Evolutionary conservation across 2,113 vertebrate species (phyloP).

Genomic region (Phoenicopterus ruber): DNA sequence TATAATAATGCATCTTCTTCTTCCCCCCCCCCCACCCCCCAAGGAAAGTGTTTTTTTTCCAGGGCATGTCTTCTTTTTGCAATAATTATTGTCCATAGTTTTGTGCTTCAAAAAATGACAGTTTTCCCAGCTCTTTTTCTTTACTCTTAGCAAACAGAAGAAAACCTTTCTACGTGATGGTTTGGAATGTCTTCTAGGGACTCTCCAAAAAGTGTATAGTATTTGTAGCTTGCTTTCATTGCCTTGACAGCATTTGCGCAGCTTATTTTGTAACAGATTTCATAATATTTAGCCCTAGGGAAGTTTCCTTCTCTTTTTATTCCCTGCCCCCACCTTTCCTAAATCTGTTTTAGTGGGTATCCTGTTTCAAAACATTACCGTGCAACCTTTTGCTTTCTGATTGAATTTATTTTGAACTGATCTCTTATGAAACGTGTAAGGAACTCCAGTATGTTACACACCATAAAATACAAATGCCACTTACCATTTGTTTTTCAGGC

Average conservation of each 20-base stretch:
- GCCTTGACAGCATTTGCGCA: neutral
- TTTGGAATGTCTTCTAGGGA: constrained; percentile 14
- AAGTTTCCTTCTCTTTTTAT: constrained; percentile 11
- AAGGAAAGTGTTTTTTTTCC: neutral
- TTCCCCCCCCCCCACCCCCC: neutral
- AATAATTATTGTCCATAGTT: neutral
- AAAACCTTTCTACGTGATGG: neutral
- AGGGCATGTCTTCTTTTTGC: constrained; percentile 7
- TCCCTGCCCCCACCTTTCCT: neutral
- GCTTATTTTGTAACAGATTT: neutral
- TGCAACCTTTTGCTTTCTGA: neutral
- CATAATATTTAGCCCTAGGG: neutral
- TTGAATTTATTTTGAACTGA: neutral
- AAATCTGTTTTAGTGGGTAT: neutral
- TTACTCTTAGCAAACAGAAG: neutral
- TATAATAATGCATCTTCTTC: neutral
- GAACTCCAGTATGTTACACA: neutral
- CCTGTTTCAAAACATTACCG: neutral
- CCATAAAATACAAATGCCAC: neutral
- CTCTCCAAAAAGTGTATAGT: neutral
- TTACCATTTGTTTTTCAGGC: constrained; percentile 1
- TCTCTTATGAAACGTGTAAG: neutral
- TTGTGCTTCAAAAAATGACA: neutral
- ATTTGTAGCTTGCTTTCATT: constrained; percentile 6
- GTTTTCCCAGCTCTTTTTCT: neutral